phyloP scores from a whole-genome alignment of 2,113 vertebrate genomes.

The Catagonus wagneri region DNA sequence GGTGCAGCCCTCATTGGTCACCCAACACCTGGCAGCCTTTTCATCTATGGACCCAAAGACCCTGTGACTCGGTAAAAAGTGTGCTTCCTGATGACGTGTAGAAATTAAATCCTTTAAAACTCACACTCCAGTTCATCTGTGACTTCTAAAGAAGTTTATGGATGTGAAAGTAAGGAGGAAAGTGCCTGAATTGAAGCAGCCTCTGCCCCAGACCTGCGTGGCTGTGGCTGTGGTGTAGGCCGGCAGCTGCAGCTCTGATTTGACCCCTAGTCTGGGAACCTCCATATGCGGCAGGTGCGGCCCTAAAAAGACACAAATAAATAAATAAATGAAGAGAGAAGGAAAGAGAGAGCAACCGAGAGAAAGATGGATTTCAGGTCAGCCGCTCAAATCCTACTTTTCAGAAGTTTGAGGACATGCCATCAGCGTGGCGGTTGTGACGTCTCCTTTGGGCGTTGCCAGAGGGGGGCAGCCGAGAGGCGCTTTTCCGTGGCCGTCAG shows the following conservation, averaged over 20 bases:
- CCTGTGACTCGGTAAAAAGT: conserved; percentile 27
- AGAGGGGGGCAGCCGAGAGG: fast-evolving
- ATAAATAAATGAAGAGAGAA: no score
- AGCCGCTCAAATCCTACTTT: background rate
- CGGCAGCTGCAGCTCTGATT: no score
- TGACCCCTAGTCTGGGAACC: no score
- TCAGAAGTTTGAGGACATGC: background rate
- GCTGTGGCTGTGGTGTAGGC: no score
- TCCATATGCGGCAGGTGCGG: no score
- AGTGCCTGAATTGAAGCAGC: conserved; percentile 49
- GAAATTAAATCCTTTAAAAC: conserved; percentile 43
- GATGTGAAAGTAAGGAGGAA: conserved; percentile 37
- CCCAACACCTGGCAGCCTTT: conserved; percentile 78
- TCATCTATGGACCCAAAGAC: background rate
- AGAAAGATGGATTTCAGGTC: background rate
- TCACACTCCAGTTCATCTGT: background rate
- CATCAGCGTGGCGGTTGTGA: fast-evolving
- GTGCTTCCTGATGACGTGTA: conserved; percentile 1
- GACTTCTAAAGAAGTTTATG: conserved; percentile 34
- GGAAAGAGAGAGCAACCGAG: no score
- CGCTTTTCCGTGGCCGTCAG: fast-evolving
- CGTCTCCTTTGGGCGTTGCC: no score
- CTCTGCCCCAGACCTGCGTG: background rate
- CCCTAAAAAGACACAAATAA: no score
- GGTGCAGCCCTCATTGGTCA: conserved; percentile 26